phyloP scores from a whole-genome alignment of 2,797 vertebrate genomes.

The Sardinella longiceps region DNA sequence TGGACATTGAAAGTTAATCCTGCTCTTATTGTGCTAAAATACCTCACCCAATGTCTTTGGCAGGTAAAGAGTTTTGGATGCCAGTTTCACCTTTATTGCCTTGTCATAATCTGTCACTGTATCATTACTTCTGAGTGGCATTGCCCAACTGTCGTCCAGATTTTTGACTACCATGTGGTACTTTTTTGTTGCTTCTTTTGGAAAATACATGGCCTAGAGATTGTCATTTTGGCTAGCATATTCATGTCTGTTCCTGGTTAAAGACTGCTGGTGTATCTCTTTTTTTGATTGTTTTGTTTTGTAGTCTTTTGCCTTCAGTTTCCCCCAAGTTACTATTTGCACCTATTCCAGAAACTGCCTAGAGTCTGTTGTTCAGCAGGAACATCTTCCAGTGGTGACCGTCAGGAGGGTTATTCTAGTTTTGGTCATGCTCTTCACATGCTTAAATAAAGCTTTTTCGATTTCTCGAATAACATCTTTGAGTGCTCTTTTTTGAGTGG shows the following conservation, averaged over 20 bases:
- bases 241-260: neutral
- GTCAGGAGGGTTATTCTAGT: neutral
- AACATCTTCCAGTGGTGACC: neutral
- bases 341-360: neutral
- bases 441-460: neutral
- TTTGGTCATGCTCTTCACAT: constrained; percentile 4
- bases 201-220: neutral
- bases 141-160: neutral
- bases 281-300: too few species aligned
- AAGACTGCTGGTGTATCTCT: neutral
- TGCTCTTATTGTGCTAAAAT: neutral
- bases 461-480: neutral
- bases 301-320: neutral
- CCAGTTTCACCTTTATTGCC: neutral
- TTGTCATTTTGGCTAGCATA: neutral
- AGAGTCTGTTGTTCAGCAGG: neutral
- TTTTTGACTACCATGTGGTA: neutral
- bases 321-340: neutral
- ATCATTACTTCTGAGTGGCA: neutral
- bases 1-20: neutral
- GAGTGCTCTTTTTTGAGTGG: neutral
- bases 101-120: neutral
- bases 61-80: neutral
- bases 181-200: neutral
- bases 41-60: constrained; percentile 20